Evolutionary conservation across 2,113 vertebrate genomes (phyloP), one percentile per base, ranked within the genome.

Genomic region (Tenrec ecaudatus): DNA sequence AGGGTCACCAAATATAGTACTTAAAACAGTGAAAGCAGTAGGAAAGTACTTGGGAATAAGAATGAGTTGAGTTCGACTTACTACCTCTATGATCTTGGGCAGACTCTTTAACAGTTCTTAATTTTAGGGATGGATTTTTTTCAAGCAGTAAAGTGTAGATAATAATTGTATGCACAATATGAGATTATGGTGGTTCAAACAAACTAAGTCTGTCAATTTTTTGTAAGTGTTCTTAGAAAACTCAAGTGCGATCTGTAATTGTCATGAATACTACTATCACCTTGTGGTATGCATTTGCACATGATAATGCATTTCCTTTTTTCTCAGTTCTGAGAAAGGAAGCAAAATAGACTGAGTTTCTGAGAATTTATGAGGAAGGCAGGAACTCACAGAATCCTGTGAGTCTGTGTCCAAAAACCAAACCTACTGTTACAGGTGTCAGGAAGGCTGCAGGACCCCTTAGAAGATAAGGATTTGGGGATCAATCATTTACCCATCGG

Each of bases 301-400:
- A 8, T 64, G 11, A 8, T 47, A 20, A 92, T 43, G 36, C 16
- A 33, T 83, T 89, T 93, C 43, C 57, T 88, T 88, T 93, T 76
- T 91, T 93, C 33, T 94, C 38, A 89, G 75, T 75, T 90, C 75
- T 71, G 86, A 71, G 89, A 68, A 78, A 88, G 66, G 76, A 90
- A 85, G 47, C 58, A 92, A 81, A 84, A n/a, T 76, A 83, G 7
- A 87, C 29, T 7, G 31, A 83, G 57, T 86, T 91, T 82, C 88
- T 58, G n/a, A 81, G 71, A 68, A 53, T 82, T 78, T 47, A 2
- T 25, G 68, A 77, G 22, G 16, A 40, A 92, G 93, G 60, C 23
- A 90, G 68, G 82, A 36, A 38, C 33, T 92, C 10, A 14, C 3
- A 64, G n/a, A 64, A 17, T 6, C 25, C 9, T 20, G 33, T 71